phyloP scores from a whole-genome alignment of 64 coral and sea anemone genomes.

The Actinia equina region DNA sequence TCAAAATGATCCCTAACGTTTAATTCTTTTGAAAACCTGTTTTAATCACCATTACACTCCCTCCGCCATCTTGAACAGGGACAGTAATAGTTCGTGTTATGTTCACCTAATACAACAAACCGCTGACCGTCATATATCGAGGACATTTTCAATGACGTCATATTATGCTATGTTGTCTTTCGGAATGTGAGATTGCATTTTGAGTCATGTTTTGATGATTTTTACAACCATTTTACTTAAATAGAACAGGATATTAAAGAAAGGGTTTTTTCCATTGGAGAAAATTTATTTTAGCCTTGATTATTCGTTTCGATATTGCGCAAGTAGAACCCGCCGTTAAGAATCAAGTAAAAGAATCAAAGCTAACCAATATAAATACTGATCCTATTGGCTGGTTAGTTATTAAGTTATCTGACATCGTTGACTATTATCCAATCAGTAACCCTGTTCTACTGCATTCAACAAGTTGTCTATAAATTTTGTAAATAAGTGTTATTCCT shows the following conservation, averaged over 20 bases:
- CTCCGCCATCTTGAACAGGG: not conserved
- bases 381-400: not conserved
- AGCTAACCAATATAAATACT: too few relatives aligned
- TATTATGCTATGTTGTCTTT: not conserved
- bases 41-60: not conserved
- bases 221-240: not conserved
- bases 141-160: not conserved
- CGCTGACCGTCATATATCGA: not conserved
- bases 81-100: not conserved
- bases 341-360: not conserved
- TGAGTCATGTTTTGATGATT: not conserved
- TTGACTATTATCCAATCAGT: not conserved
- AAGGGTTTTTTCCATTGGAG: not conserved
- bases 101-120: not conserved
- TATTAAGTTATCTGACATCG: not conserved
- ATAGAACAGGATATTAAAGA: too few relatives aligned
- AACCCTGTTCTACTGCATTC: not conserved
- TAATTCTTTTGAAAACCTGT: not conserved
- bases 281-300: not conserved
- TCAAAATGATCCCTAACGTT: not conserved
- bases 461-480: slow-evolving; percentile 20
- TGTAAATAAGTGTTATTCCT: slow-evolving; percentile 1
- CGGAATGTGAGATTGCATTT: not conserved
- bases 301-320: not conserved
- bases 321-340: not conserved